Conservation (phyloP, 2,797 vertebrate species). For the Cirrhinus mrigala region DNA sequence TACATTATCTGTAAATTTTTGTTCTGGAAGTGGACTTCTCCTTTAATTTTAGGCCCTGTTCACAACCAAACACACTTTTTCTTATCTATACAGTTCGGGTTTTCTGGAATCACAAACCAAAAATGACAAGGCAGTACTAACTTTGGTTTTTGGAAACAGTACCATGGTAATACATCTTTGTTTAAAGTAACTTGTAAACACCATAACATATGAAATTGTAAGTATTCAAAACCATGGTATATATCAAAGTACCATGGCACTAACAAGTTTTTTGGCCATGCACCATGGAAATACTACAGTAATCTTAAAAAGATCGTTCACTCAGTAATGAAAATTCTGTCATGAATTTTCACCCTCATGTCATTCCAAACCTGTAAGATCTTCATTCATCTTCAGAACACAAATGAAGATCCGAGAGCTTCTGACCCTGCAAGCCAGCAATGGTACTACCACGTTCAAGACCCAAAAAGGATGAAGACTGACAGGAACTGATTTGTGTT, state of each 20-base stretch:
- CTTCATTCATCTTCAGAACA: no score
- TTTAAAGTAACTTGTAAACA: background rate
- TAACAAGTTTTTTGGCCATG: background rate
- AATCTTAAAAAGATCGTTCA: background rate
- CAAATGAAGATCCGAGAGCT: no score
- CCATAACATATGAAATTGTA: background rate
- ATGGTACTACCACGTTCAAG: no score
- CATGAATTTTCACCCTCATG: no score
- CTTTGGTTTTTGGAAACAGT: background rate
- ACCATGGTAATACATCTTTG: background rate
- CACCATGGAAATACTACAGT: background rate
- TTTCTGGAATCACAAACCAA: background rate
- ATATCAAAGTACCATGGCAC: conserved; percentile 8
- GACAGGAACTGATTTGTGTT: no score
- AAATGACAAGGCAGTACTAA: background rate
- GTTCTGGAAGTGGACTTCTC: no score
- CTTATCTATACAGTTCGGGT: background rate
- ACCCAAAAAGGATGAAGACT: no score
- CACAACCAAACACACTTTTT: background rate
- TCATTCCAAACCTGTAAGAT: no score
- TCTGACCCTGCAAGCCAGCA: no score
- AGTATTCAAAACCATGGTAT: background rate
- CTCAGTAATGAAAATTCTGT: no score
- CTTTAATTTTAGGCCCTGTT: background rate
- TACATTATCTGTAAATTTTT: no score